These are phyloP conservation scores for Pandemis corylana DNA, from an alignment of 2,888 invertebrate genomes.

Conservation along the genomic window DNA sequence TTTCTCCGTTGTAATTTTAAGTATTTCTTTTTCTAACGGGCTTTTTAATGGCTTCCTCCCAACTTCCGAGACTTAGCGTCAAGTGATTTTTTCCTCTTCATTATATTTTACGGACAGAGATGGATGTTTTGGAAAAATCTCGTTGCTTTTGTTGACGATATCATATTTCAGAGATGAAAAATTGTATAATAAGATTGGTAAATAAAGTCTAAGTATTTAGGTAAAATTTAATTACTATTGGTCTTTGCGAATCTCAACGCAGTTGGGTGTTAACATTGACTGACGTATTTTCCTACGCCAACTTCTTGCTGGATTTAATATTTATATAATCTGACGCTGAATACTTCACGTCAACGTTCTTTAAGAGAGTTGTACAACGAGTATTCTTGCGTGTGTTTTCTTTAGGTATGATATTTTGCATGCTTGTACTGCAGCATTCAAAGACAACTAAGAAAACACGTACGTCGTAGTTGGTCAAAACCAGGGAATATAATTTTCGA, in stretches of 20 bases:
- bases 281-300: not conserved
- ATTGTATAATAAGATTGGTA: not conserved
- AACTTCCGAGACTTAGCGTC: constrained; percentile 37
- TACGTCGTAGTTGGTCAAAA: not conserved
- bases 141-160: constrained; percentile 10
- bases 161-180: constrained; percentile 1
- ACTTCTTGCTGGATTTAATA: not conserved
- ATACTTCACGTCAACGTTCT: too few species aligned
- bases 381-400: too few species aligned
- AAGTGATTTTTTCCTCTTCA: constrained; percentile 40
- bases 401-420: too few species aligned
- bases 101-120: constrained; percentile 32
- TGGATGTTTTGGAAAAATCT: constrained; percentile 19
- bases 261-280: not conserved
- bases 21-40: constrained; percentile 25
- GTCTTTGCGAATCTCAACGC: not conserved
- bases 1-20: constrained; percentile 24
- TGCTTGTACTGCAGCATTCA: not conserved
- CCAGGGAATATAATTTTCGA: not conserved
- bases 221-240: not conserved
- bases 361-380: too few species aligned
- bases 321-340: not conserved
- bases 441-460: not conserved
- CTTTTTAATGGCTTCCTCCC: constrained; percentile 39
- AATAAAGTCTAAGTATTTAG: not conserved